Evolutionary conservation across 35 echinoderm and acorn worm species (phyloP).

Genomic region (Apostichopus parvimensis): DNA sequence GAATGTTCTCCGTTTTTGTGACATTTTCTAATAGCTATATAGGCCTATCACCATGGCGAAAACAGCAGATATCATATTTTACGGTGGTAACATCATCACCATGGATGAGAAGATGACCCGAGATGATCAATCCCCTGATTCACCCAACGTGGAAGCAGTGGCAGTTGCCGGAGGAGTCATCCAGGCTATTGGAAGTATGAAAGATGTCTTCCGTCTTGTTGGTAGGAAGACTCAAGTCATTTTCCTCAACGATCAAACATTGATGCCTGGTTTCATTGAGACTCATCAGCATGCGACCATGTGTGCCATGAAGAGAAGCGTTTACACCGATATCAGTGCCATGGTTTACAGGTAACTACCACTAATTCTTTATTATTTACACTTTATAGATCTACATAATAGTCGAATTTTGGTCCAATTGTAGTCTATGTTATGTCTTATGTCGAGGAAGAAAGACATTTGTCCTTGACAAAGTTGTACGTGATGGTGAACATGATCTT

Average conservation of each 20-base stretch:
- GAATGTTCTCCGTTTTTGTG: too few species aligned
- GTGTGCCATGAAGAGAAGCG: constrained; percentile 23
- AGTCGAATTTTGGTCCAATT: too few species aligned
- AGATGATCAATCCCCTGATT: background rate
- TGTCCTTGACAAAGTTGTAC: too few species aligned
- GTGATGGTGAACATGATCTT: too few species aligned
- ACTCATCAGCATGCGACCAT: constrained; percentile 59
- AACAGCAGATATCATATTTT: constrained; percentile 51
- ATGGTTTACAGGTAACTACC: constrained; percentile 47
- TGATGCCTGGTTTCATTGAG: constrained; percentile 67
- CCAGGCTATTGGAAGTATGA: constrained; percentile 37
- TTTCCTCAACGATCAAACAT: constrained; percentile 50
- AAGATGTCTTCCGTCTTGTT: constrained; percentile 32
- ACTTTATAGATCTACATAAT: too few species aligned
- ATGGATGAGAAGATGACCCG: constrained; percentile 45
- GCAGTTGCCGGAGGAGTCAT: constrained; percentile 54
- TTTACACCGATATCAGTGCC: constrained; percentile 52
- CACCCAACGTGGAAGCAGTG: constrained; percentile 26
- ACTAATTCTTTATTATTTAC: too few species aligned
- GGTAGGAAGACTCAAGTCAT: constrained; percentile 37
- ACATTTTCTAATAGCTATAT: too few species aligned
- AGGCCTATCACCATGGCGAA: background rate
- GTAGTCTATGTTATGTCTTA: too few species aligned
- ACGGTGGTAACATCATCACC: constrained; percentile 58
- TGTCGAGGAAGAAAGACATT: too few species aligned